A percentile compares a stretch with the other conserved stretches of the same genome.
phyloP scores from a whole-genome alignment of 2,888 invertebrate genomes.

The Unio pictorum region DNA sequence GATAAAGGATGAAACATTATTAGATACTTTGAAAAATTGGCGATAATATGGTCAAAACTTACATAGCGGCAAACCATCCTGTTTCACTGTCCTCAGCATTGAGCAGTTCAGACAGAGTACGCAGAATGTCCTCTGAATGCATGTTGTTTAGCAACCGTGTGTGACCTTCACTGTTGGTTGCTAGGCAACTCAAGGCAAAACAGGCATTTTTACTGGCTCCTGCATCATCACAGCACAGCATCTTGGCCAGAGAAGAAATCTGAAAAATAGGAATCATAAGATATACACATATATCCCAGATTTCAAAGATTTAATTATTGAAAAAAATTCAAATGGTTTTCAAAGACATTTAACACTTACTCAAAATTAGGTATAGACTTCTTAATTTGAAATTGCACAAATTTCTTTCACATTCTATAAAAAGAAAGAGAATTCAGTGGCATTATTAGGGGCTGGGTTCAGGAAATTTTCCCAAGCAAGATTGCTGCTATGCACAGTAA shows the following conservation, averaged over 20 bases:
- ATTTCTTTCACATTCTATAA: too few relatives aligned
- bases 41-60: conserved; percentile 31
- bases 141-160: conserved; percentile 59
- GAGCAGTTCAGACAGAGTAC: conserved; percentile 58
- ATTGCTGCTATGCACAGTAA: too few relatives aligned
- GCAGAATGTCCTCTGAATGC: conserved; percentile 63
- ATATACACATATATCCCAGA: not conserved
- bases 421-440: too few relatives aligned
- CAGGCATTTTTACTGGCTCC: conserved; percentile 71
- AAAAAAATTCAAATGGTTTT: too few relatives aligned
- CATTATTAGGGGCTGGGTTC: too few relatives aligned
- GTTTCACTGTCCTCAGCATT: conserved; percentile 67
- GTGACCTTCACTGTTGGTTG: conserved; percentile 67
- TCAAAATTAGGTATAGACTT: too few relatives aligned
- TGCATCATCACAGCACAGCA: conserved; percentile 67
- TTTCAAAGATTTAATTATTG: too few relatives aligned
- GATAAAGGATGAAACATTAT: too few relatives aligned
- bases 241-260: conserved; percentile 66
- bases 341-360: too few relatives aligned
- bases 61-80: conserved; percentile 72
- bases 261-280: conserved; percentile 29
- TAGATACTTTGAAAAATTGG: too few relatives aligned
- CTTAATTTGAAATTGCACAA: too few relatives aligned
- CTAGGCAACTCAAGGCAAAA: conserved; percentile 71
- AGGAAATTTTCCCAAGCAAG: too few relatives aligned